A percentile compares a stretch with the other conserved stretches of the same genome.
Conservation (phyloP, 2,888 invertebrate species). For the Selenia dentaria region DNA sequence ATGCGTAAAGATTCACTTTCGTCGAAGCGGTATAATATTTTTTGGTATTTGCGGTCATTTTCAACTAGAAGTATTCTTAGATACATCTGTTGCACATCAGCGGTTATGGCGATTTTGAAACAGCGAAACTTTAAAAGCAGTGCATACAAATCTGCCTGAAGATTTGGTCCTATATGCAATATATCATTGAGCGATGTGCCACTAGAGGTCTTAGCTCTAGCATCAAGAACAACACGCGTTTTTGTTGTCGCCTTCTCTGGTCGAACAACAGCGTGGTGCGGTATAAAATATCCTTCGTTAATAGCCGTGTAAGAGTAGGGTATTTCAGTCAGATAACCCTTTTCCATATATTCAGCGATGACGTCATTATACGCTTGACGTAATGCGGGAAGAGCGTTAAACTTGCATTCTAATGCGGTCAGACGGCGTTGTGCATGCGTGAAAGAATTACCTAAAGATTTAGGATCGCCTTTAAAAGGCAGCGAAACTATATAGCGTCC, state of each 20-base stretch:
- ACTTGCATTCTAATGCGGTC: background rate
- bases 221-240: background rate
- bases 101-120: slow-evolving; percentile 19
- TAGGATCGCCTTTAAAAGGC: background rate
- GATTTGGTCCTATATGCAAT: slow-evolving; percentile 3
- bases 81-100: slow-evolving; percentile 33
- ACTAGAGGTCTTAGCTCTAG: background rate
- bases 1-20: background rate
- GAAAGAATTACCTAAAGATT: background rate
- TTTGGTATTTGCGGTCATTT: slow-evolving; percentile 10
- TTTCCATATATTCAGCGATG: background rate
- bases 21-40: slow-evolving; percentile 24
- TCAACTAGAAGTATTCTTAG: slow-evolving; percentile 14
- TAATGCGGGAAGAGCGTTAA: background rate
- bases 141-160: slow-evolving; percentile 7
- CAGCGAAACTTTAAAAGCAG: slow-evolving; percentile 20
- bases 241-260: slow-evolving; percentile 2
- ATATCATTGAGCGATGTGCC: slow-evolving; percentile 2
- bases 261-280: slow-evolving; percentile 3
- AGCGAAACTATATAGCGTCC: background rate
- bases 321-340: background rate
- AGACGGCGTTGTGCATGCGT: background rate
- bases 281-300: background rate
- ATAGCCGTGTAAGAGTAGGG: background rate
- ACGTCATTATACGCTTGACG: background rate